Base-by-base conservation (phyloP, 2,888 invertebrate genomes). In the Eubasilissa splendida region DNA sequence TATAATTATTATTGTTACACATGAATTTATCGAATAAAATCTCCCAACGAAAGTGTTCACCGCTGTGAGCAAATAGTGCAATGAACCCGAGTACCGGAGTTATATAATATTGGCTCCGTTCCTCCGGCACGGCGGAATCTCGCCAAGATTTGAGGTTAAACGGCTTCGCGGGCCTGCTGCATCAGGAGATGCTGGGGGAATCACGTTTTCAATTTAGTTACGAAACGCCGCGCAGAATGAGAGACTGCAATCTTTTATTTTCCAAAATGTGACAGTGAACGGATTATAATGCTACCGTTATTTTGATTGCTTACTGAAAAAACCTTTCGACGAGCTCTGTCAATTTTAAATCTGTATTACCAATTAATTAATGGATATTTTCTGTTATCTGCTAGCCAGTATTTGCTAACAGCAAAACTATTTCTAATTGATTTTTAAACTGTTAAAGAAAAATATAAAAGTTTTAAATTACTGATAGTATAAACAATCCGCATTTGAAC, bases 151-250 rank as follows among this genome's bases (percentile, higher is more conserved):
- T n/a, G 14, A 68, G 10, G 68, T 50, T 68, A 68, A 68, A 10
- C 14, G 52, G 14, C 12, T 52, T n/a, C n/a, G 9, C 50, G 12
- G 7, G 66, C 12, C 33, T 14, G 68, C 68, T 9, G 22, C 68
- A 68, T 68, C 68, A 52, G 52, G 50, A 4, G 58, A n/a, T 22
- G 31, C 63, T 31, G 52, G 42, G 12, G 7, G 68, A 58, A 50
- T 68, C 68, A 68, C 68, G 68, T 50, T 68, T 68, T 68, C 68
- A 68, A 68, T 68, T 68, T 68, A 50, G 68, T 68, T 68, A 12
- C 68, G 68, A 50, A 68, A 68, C 68, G 50, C 42, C 31, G 31
- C 14, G 68, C 42, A 50, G 68, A 68, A 68, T 68, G 68, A 68
- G 50, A 52, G 7, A 22, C 31, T 68, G 68, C 52, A 68, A 68